Percentiles rank a stretch among this genome's conserved stretches.
Conservation (phyloP, 2,888 invertebrate species). For the Eumacrocentrus americanus region DNA sequence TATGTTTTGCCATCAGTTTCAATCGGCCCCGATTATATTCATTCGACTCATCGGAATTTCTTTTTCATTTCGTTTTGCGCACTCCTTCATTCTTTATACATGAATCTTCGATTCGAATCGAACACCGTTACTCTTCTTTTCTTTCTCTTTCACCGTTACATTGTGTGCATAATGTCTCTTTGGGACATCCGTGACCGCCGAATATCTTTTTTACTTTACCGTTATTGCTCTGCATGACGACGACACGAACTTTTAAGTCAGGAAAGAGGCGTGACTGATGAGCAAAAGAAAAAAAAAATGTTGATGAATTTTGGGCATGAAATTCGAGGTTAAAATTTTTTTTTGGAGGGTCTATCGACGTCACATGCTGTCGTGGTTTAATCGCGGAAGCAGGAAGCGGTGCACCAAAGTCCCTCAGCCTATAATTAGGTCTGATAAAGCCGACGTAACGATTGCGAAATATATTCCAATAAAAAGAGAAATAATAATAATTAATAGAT, state of each 20-base stretch:
- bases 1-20: constrained; percentile 7
- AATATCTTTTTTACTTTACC: no score
- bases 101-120: constrained; percentile 6
- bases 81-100: neutral
- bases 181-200: constrained; percentile 7
- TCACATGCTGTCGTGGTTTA: neutral
- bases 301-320: no score
- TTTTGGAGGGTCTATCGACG: neutral
- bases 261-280: neutral
- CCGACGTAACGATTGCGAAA: neutral
- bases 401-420: neutral
- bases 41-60: neutral
- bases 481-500: no score
- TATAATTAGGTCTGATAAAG: neutral
- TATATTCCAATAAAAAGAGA: no score
- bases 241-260: neutral
- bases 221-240: constrained; percentile 3
- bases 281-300: no score
- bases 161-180: neutral
- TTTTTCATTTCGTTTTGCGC: neutral
- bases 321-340: no score
- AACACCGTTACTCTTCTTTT: constrained; percentile 8
- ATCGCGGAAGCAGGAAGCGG: constrained; percentile 7
- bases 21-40: constrained; percentile 7
- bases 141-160: constrained; percentile 7